Conservation (phyloP, 2,888 invertebrate genomes). For the Liopterus haemorrhoidalis region DNA sequence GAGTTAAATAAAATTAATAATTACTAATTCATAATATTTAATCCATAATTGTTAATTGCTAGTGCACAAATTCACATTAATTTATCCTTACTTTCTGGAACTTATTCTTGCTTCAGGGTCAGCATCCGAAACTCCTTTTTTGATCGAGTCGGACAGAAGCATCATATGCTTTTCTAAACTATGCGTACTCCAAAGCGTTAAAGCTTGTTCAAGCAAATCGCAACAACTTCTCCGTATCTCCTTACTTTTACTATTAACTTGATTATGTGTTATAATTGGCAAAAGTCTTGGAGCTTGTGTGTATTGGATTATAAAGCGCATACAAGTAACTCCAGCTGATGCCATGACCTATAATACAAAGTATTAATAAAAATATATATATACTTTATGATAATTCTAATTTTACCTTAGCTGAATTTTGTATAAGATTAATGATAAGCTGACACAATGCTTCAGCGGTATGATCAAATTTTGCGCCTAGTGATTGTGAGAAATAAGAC, state of each 20-base stretch:
- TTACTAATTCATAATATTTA: too few relatives aligned
- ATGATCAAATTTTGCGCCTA: constrained; percentile 78
- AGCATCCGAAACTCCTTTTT: constrained; percentile 85
- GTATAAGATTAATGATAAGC: constrained; percentile 81
- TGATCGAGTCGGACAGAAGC: constrained; percentile 74
- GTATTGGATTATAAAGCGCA: constrained; percentile 81
- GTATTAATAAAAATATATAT: constrained; percentile 19
- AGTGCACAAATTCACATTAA: neutral
- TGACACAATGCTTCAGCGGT: constrained; percentile 79
- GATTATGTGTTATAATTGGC: constrained; percentile 68
- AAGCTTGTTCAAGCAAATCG: constrained; percentile 75
- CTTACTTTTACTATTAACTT: constrained; percentile 81
- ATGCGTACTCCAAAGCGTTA: constrained; percentile 82
- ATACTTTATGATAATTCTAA: constrained; percentile 9
- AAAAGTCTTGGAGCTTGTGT: constrained; percentile 75
- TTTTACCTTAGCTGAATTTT: constrained; percentile 88
- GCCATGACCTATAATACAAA: constrained; percentile 66
- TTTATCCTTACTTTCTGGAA: constrained; percentile 69
- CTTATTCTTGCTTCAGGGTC: constrained; percentile 81
- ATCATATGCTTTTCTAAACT: constrained; percentile 75
- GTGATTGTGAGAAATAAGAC: constrained; percentile 80
- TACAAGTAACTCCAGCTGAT: constrained; percentile 77
- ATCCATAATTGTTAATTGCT: too few relatives aligned
- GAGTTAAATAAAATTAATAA: too few relatives aligned
- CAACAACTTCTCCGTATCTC: constrained; percentile 76